Evolutionary conservation across 2,888 invertebrate genomes (phyloP), one percentile per base, ranked within the genome.

Genomic region (Erebia epiphron): DNA sequence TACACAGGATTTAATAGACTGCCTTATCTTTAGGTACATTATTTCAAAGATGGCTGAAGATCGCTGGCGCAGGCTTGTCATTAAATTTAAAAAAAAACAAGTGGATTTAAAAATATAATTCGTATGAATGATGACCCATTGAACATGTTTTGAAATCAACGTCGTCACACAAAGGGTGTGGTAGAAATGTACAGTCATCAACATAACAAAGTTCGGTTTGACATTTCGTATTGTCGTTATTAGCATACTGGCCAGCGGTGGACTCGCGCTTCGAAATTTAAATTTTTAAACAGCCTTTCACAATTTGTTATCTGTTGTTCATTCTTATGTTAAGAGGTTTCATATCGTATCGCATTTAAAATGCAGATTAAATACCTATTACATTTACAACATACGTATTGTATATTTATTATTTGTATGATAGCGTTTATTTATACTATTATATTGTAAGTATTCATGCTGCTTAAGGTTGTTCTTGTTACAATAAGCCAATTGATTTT

Each of bases 181-280:
- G 82, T 85, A 86, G 82, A 88, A 85, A 78, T 85, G 91, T 88
- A 88, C 83, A 92, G 88, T 91, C 92, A 90, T 91, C 87, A 85
- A 83, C 88, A 86, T 78, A 81, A 85, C 82, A 82, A 79, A 81
- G 80, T 83, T 83, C 79, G 82, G 80, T 80, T 79, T 91, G 91
- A 90, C 90, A 87, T 89, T 88, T 89, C 78, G 82, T 85, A 83
- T 83, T 84, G 82, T 86, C 78, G 78, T 69, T 79, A 91, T 91
- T 90, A 87, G 86, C 89, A 90, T 91, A 90, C 89, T 89, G 91
- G 88, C 84, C 91, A 91, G 75, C 73, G 73, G 72, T 82, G 82
- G 81, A 84, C 85, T 76, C 77, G 79, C 80, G 57, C 71, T 80
- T 83, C 78, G 71, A 80, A 78, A 88, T 88, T 88, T 83, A 78